Percentiles rank a stretch among this genome's conserved stretches.
These are phyloP conservation scores for Phytoseiulus persimilis DNA, from an alignment of 2,888 invertebrate species.

Conservation along the genomic window DNA sequence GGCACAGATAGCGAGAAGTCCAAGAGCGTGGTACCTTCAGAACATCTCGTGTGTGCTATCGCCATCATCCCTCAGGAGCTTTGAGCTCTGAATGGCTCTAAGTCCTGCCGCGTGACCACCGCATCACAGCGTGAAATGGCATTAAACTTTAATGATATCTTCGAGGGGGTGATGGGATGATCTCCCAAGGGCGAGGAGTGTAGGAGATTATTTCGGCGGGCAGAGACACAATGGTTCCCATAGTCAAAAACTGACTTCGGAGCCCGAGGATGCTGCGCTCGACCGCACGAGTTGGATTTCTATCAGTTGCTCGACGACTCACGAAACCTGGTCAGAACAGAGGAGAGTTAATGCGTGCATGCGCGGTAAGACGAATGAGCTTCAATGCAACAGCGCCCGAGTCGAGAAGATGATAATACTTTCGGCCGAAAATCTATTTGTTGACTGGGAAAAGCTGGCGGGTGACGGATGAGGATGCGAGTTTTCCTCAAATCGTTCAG, in stretches of 20 bases:
- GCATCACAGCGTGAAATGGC: background rate
- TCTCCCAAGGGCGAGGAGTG: background rate
- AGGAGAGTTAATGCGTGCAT: too few species aligned
- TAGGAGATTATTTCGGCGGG: background rate
- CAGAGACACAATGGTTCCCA: background rate
- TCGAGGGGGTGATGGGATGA: background rate
- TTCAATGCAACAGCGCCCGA: too few species aligned
- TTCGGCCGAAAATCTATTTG: too few species aligned
- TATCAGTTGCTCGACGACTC: too few species aligned
- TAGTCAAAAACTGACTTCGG: background rate
- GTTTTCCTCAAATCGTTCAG: too few species aligned
- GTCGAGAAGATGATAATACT: too few species aligned
- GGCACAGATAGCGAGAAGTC: background rate
- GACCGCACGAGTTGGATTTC: background rate
- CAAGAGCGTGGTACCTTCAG: background rate
- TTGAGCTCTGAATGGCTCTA: background rate
- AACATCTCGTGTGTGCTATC: background rate
- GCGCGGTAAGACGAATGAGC: too few species aligned
- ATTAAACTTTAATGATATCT: constrained; percentile 5
- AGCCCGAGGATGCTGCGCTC: background rate
- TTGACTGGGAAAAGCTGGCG: too few species aligned
- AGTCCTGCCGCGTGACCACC: constrained; percentile 5
- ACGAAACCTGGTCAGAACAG: too few species aligned
- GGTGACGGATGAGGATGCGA: too few species aligned
- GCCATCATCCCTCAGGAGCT: background rate